phyloP scores from a whole-genome alignment of 2,888 invertebrate species.

The Parapristionchus giblindavisi region DNA sequence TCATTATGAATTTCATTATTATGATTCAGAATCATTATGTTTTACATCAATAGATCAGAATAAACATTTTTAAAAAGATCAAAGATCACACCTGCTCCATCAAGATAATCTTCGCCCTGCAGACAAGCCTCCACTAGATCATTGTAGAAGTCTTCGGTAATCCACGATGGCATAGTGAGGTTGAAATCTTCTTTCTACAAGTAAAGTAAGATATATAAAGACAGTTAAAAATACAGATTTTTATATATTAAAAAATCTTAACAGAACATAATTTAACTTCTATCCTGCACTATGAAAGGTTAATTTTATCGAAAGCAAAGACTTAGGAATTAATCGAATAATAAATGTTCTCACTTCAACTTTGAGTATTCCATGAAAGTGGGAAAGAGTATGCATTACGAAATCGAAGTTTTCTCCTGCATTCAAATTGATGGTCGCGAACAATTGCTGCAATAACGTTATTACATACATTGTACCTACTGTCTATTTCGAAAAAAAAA shows the following conservation, averaged over 20 bases:
- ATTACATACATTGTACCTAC: too few relatives aligned
- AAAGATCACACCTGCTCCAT: background rate
- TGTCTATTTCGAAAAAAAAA: too few relatives aligned
- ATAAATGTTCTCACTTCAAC: conserved; percentile 9
- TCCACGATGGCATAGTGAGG: conserved; percentile 34
- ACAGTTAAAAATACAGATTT: too few relatives aligned
- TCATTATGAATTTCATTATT: background rate
- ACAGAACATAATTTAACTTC: too few relatives aligned
- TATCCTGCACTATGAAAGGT: too few relatives aligned
- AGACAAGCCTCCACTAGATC: background rate
- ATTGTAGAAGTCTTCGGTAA: conserved; percentile 23
- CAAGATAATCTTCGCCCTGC: conserved; percentile 12
- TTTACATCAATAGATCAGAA: background rate
- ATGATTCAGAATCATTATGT: background rate
- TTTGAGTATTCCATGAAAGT: conserved; percentile 9
- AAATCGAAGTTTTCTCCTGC: conserved; percentile 11
- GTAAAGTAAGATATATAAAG: background rate
- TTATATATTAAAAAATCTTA: too few relatives aligned
- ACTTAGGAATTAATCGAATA: background rate
- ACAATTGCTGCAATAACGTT: background rate
- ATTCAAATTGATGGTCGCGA: conserved; percentile 9
- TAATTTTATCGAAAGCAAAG: background rate
- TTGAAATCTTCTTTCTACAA: conserved; percentile 32
- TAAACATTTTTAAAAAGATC: background rate
- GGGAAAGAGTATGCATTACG: conserved; percentile 11